Evolutionary conservation across 2,113 vertebrate species (phyloP).

Genomic region (Smithornis capensis): DNA sequence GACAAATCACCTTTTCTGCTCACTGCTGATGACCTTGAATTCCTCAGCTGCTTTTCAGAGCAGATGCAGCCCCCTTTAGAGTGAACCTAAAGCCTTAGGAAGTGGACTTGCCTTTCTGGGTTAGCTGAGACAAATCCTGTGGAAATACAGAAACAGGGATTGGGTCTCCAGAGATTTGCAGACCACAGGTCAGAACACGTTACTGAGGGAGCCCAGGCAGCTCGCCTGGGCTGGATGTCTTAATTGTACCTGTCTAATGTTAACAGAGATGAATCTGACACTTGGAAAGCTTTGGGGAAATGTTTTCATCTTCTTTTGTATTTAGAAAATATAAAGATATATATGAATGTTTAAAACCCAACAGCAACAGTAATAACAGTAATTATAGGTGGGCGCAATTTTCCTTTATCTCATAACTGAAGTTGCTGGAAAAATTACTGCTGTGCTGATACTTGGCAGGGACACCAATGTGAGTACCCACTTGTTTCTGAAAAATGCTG

Average conservation of each 20-base stretch:
- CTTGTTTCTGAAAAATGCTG: conserved; percentile 25
- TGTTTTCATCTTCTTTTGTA: background rate
- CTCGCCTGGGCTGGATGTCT: background rate
- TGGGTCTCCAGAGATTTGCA: background rate
- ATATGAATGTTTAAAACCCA: background rate
- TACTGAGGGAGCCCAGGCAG: background rate
- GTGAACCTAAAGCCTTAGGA: background rate
- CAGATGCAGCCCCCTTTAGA: background rate
- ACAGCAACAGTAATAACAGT: background rate
- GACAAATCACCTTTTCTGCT: background rate
- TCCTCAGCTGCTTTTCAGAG: background rate
- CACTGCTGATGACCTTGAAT: accelerated
- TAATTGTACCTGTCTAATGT: background rate
- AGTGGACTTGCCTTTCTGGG: background rate
- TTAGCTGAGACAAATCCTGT: background rate
- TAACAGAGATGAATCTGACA: background rate
- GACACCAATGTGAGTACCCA: background rate
- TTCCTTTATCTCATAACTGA: conserved; percentile 9
- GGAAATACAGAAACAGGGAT: background rate
- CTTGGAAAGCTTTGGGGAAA: background rate
- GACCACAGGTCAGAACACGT: background rate
- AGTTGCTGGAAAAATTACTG: background rate
- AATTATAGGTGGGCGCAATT: conserved; percentile 10
- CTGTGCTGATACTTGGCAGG: conserved; percentile 37
- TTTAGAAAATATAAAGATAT: conserved; percentile 13